A percentile compares a stretch with the other conserved stretches of the same genome.
phyloP scores from a whole-genome alignment of 2,797 vertebrate genomes.

The Sardinella longiceps region DNA sequence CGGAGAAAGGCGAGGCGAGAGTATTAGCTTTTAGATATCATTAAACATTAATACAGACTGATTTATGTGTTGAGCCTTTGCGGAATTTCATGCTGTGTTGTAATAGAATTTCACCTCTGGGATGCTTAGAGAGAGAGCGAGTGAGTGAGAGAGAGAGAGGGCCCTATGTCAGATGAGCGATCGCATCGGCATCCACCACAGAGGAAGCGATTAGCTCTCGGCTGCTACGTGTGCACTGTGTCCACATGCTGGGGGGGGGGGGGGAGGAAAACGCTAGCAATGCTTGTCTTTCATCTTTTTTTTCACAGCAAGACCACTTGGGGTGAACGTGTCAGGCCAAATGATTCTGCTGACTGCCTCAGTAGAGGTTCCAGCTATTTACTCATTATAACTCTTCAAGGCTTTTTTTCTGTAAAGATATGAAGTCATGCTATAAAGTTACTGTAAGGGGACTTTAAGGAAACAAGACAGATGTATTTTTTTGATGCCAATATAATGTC shows the following conservation, averaged over 20 bases:
- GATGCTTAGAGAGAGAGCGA: constrained; percentile 39
- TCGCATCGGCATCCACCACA: constrained; percentile 59
- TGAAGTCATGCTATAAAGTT: background rate
- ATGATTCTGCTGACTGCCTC: background rate
- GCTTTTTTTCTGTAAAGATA: background rate
- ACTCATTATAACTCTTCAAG: too few species aligned
- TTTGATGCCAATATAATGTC: background rate
- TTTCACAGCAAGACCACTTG: background rate
- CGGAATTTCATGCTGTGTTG: constrained; percentile 69
- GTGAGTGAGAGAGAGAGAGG: constrained; percentile 28
- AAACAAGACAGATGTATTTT: background rate
- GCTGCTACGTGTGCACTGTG: constrained; percentile 29
- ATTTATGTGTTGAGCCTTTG: constrained; percentile 61
- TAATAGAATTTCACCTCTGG: constrained; percentile 72
- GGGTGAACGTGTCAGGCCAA: background rate
- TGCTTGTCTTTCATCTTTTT: constrained; percentile 15
- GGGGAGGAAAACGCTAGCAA: background rate
- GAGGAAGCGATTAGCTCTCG: constrained; percentile 60
- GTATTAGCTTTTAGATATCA: constrained; percentile 75
- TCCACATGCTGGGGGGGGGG: constrained; percentile 1
- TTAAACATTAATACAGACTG: constrained; percentile 76
- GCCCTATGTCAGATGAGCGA: constrained; percentile 55
- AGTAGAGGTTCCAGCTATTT: background rate
- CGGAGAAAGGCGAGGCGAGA: constrained; percentile 42
- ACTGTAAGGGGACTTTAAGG: background rate